Evolutionary conservation across 2,888 invertebrate genomes (phyloP).

Genomic region (Leptinotarsa haldemani): DNA sequence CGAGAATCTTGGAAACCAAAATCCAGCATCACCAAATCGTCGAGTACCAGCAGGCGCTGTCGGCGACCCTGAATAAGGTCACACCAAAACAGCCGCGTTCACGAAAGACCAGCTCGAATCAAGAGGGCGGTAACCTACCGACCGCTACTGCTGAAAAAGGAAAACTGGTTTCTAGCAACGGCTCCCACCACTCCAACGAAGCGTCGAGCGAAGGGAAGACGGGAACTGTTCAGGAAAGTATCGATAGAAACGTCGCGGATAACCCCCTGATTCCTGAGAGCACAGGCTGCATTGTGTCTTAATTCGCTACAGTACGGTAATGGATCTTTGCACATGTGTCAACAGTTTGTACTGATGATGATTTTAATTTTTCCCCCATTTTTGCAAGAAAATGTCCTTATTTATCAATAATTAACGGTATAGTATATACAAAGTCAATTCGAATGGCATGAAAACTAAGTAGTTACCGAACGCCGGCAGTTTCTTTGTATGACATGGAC

Average conservation of each 20-base stretch:
- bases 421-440: too few species aligned
- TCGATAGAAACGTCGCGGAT: slow-evolving; percentile 39
- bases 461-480: too few species aligned
- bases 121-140: slow-evolving; percentile 51
- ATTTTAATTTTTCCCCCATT: too few species aligned
- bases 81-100: slow-evolving; percentile 56
- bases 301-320: slow-evolving; percentile 26
- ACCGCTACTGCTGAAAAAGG: slow-evolving; percentile 51
- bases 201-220: slow-evolving; percentile 49
- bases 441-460: too few species aligned
- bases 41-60: slow-evolving; percentile 65
- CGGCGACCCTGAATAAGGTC: slow-evolving; percentile 60
- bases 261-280: slow-evolving; percentile 55
- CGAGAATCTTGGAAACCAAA: slow-evolving; percentile 72
- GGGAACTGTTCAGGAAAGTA: slow-evolving; percentile 43
- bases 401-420: too few species aligned
- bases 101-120: slow-evolving; percentile 62
- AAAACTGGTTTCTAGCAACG: slow-evolving; percentile 41
- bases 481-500: too few species aligned
- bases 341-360: slow-evolving; percentile 29
- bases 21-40: slow-evolving; percentile 68
- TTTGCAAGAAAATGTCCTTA: too few species aligned
- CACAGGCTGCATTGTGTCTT: slow-evolving; percentile 60
- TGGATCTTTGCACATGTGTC: not conserved
- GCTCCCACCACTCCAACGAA: slow-evolving; percentile 49